phyloP scores from a whole-genome alignment of 2,888 invertebrate genomes.

The Cheilosia variabilis region DNA sequence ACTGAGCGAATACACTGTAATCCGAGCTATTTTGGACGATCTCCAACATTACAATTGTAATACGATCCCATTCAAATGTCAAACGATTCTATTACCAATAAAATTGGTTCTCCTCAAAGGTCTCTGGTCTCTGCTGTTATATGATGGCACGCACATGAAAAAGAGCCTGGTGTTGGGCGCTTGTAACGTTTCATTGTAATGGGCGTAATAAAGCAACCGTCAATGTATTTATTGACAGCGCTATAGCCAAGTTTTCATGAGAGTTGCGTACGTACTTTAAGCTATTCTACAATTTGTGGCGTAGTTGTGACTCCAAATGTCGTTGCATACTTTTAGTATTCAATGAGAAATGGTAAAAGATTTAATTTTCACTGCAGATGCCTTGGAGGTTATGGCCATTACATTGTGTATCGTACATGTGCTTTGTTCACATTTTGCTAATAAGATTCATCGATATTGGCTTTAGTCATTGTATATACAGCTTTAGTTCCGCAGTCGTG shows the following conservation, averaged over 20 bases:
- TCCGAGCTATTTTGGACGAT: constrained; percentile 57
- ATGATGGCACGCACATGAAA: constrained; percentile 19
- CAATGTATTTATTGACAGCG: neutral
- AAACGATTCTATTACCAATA: constrained; percentile 42
- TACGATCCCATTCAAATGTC: constrained; percentile 24
- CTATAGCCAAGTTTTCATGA: neutral
- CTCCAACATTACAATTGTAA: constrained; percentile 50
- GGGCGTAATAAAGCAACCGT: neutral
- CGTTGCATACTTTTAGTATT: constrained; percentile 1
- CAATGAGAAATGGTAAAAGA: neutral
- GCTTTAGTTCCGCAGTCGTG: too few species aligned
- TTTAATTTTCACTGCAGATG: neutral
- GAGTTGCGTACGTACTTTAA: neutral
- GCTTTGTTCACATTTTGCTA: too few species aligned
- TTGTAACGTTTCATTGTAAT: constrained; percentile 3
- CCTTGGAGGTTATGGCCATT: too few species aligned
- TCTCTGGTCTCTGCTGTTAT: constrained; percentile 4
- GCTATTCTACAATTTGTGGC: neutral
- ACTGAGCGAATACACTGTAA: constrained; percentile 32
- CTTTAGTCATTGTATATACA: too few species aligned
- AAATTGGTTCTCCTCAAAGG: constrained; percentile 5
- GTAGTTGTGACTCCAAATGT: neutral
- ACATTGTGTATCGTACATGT: too few species aligned
- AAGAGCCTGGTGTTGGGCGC: neutral
- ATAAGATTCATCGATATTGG: too few species aligned